phyloP scores from a whole-genome alignment of 2,113 vertebrate genomes.

The Parus major region DNA sequence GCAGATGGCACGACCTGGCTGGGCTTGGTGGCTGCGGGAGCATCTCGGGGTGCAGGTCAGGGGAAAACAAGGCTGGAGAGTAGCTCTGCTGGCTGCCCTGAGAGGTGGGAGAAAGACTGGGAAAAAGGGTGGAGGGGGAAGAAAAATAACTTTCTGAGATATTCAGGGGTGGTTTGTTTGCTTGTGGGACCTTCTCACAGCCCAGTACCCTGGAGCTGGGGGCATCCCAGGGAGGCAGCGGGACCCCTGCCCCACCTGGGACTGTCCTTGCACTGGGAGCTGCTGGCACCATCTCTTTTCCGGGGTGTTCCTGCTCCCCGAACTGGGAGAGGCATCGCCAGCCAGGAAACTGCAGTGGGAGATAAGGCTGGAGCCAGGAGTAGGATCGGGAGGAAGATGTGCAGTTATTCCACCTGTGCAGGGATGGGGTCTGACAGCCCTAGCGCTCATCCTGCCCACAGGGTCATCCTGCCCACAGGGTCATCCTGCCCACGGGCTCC shows the following conservation, averaged over 20 bases:
- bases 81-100: neutral
- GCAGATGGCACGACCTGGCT: neutral
- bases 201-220: neutral
- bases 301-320: neutral
- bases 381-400: rapidly evolving
- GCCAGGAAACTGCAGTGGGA: neutral
- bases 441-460: neutral
- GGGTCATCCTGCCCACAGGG: neutral
- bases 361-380: neutral
- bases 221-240: neutral
- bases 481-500: neutral
- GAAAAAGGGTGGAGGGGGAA: neutral
- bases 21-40: neutral
- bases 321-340: neutral
- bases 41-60: neutral
- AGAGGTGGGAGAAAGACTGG: neutral
- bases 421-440: neutral
- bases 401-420: neutral
- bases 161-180: neutral
- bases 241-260: neutral
- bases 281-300: neutral
- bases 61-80: neutral
- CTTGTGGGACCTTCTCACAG: rapidly evolving
- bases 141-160: neutral
- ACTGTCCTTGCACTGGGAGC: rapidly evolving